phyloP scores from a whole-genome alignment of 2,888 invertebrate species.

The Lasioglossum morio region DNA sequence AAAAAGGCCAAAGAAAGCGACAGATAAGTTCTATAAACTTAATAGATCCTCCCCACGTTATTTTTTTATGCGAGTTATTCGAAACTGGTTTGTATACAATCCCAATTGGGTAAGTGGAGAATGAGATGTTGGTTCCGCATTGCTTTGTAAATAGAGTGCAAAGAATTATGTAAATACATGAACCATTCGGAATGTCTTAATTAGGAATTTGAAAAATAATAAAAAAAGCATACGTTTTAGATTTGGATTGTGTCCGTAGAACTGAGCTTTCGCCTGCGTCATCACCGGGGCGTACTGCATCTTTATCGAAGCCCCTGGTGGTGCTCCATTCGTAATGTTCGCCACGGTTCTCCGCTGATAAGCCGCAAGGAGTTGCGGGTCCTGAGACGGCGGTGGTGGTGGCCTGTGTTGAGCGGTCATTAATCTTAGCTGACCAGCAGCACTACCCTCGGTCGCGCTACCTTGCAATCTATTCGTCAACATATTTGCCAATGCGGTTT shows the following conservation, averaged over 20 bases:
- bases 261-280: conserved; percentile 89
- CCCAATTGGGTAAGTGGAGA: not conserved
- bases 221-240: conserved; percentile 87
- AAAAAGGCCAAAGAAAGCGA: not conserved
- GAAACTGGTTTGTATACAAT: not conserved
- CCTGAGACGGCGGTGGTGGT: conserved; percentile 86
- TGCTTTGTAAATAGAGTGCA: not conserved
- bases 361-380: conserved; percentile 83
- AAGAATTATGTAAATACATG: not conserved
- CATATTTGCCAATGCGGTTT: conserved; percentile 98
- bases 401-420: conserved; percentile 93
- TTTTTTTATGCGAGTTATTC: not conserved
- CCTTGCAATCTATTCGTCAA: conserved; percentile 92
- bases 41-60: not conserved
- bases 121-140: not conserved
- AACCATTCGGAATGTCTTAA: not conserved
- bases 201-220: conserved; percentile 1
- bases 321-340: conserved; percentile 86
- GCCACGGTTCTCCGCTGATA: conserved; percentile 85
- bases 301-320: conserved; percentile 80
- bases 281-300: conserved; percentile 82
- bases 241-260: conserved; percentile 97
- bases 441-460: conserved; percentile 84
- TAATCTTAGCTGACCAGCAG: conserved; percentile 87
- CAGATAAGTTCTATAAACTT: not conserved